Base-by-base conservation (phyloP, 2,797 vertebrate genomes). In the Myotis myotis region DNA sequence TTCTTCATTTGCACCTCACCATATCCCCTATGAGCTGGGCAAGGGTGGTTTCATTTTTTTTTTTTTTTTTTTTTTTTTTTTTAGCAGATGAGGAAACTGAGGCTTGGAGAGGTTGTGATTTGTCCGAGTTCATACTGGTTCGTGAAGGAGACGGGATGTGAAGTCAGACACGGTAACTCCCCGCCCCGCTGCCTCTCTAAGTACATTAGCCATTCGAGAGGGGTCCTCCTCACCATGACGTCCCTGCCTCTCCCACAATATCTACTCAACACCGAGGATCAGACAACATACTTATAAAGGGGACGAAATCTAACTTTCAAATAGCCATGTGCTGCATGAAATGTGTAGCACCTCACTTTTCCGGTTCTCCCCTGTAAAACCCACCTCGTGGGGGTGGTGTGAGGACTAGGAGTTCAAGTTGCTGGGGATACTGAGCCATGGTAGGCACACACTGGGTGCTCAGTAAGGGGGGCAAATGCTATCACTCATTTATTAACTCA, bases 381-480 rank as follows among this genome's bases (percentile, higher is more conserved):
- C 19, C 16, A 16, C 13, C 49, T 71, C 0, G 0, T 3, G 23
- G 47, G 47, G 5, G 5, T 12, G 36, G 7, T 16, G 11, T 36
- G 51, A 82, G 13, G 30, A 23, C 12, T 5, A 15, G 44, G 22
- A 66, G 20, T 38, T 36, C 3, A 8, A 33, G 16, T 41, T 71
- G 17, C 64, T 36, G 2, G 62, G 82, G 22, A 8, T n/a, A 66
- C 4, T 6, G 41, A 84, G n/a, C 38, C 28, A 23, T n/a, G 49
- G 0, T 28, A 87, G n/a, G 38, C n/a, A 55, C 44, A 64, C 2
- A 53, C n/a, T 60, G 62, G 30, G 6, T 41, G 19, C n/a, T 83
- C 16, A 13, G 16, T 15, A 57, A 72, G 19, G 36, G 25, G 10
- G 4, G 15, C 1, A 75, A 76, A 60, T 49, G 16, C 15, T n/a